Evolutionary conservation across 2,797 vertebrate genomes (phyloP).

Genomic region (Perodicticus potto): DNA sequence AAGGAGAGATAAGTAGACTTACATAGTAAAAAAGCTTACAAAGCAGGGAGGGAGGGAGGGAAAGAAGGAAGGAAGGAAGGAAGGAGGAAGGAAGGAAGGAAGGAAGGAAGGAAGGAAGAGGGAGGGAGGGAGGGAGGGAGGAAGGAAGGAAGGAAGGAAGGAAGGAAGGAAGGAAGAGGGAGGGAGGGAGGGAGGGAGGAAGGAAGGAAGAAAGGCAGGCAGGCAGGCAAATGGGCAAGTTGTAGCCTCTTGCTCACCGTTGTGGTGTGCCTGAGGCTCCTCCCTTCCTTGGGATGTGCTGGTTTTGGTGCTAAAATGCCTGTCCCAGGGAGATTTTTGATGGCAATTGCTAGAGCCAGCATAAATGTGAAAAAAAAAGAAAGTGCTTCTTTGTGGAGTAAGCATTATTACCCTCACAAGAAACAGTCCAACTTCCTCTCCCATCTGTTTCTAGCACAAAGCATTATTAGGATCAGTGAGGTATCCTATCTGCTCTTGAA

Average conservation of each 20-base stretch:
- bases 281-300: background rate
- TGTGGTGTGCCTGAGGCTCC: background rate
- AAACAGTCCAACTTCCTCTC: background rate
- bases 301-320: background rate
- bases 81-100: too few relatives aligned
- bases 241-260: background rate
- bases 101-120: too few relatives aligned
- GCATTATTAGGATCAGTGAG: background rate
- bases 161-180: fast-evolving
- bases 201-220: too few relatives aligned
- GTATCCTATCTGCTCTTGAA: background rate
- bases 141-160: too few relatives aligned
- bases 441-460: background rate
- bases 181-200: too few relatives aligned
- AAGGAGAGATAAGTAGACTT: too few relatives aligned
- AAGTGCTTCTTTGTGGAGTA: background rate
- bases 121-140: too few relatives aligned
- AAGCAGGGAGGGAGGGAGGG: too few relatives aligned
- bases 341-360: background rate
- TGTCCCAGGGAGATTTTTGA: background rate
- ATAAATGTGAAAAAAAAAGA: background rate
- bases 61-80: too few relatives aligned
- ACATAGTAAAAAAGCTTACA: too few relatives aligned
- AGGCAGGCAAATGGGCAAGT: background rate
- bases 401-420: background rate